Base-by-base conservation (phyloP, 2,113 vertebrate genomes). In the Speoplatyrhinus poulsoni region DNA sequence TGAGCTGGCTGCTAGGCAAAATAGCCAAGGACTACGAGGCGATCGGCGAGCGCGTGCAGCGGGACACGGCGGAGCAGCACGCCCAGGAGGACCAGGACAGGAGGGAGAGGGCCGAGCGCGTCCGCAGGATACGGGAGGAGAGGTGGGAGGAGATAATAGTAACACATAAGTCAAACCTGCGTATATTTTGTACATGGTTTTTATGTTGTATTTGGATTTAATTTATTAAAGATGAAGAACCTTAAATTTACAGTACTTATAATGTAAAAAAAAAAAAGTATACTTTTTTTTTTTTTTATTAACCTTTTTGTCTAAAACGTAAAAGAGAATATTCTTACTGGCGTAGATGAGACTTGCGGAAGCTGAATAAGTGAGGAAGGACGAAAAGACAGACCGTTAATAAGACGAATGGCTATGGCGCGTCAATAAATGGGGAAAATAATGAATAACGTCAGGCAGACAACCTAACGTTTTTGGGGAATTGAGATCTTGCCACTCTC, bases 1-100 rank as follows among this genome's bases (percentile, higher is more conserved):
- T 99, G 74, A 93, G 88, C 81, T 98, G 98, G 98, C 92, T 99
- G 15, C 90, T 99, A 3, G 93, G 87, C 82, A 95, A 92, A 76
- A 96, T 99, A 80, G 97, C 95, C 80, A 96, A 94, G 82, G 96
- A 98, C 85, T 98, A 95, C 75, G 96, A 98, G 88, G 85, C 88
- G 68, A 95, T 99, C 82, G 79, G 92, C 3, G 96, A 98, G 82
- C 95, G 97, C 0, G 94, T 99, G 82, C 94, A 95, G 87, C 96
- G 91, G 80, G 97, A 99, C 84, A 98, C 94, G 1, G 76, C 79
- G 0, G 96, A 97, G 68, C 97, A 98, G 81, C 95, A 81, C 1
- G 94, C 93, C 1, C 90, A 87, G 52, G 96, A 99, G 85, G 95
- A 98, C 36, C 94, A 95, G 87, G 95, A 96, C 78, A 98, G 93